Base-by-base conservation (phyloP, 2,888 invertebrate genomes). In the Amiota minor region DNA sequence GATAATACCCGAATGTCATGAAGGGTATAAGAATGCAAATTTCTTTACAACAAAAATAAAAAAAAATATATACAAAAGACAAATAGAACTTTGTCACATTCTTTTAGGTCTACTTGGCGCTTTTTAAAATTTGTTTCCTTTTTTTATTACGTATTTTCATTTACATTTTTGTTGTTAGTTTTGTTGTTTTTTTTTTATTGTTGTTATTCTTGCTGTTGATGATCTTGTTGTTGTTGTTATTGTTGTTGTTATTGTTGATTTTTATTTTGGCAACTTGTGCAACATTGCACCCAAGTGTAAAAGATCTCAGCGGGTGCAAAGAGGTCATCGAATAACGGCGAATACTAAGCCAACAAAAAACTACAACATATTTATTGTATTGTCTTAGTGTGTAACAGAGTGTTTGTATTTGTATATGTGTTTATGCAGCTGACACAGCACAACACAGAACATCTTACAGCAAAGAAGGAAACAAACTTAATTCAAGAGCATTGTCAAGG, bases 401-500 rank as follows among this genome's bases (percentile, higher is more conserved):
- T 3, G 2, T 35, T 35, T 35, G 35, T 35, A 2, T 35, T 2
- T 35, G 35, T 35, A 35, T 35, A 6, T 35, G 35, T 35, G 35
- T 35, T 35, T 35, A 35, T 35, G 35, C 35, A 35, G 35, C 6
- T 35, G 35, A 35, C 35, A 65, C 47, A 59, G 46, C 20, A 6
- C 18, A 61, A 68, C 76, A 73, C 77, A 74, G 74, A 68, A 76
- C 50, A 50, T 14, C 50, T 2, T n/a, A 50, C 12, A 50, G 50
- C 50, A 74, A 59, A 72, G 73, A 78, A 82, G 82, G 85, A 83
- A 85, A 79, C 83, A 81, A 83, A 81, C 35, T 82, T 84, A 80
- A 82, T 79, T 83, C 83, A 83, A 83, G 83, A 82, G 82, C 85
- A 83, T 84, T 83, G 83, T 80, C 83, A 83, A 83, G 83, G 83